Evolutionary conservation across 30 jellyfish, hydroid and myxozoan species (phyloP).

Genomic region (Pelagia noctiluca): DNA sequence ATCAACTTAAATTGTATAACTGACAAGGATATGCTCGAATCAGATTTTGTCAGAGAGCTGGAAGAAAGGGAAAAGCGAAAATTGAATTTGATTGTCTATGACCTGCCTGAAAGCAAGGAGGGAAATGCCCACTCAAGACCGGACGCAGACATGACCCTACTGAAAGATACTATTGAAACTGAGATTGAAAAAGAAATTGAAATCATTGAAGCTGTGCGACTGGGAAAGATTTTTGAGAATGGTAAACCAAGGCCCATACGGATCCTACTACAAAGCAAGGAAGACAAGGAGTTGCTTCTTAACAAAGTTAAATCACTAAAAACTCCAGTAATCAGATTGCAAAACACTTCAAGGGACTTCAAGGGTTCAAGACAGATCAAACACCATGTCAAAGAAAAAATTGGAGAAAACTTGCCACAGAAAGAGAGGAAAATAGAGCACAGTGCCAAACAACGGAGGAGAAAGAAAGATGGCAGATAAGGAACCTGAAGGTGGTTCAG

Average conservation of each 20-base stretch:
- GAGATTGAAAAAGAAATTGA: neutral
- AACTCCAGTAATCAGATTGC: conserved; percentile 21
- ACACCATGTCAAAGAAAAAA: conserved; percentile 39
- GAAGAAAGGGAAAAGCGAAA: conserved; percentile 34
- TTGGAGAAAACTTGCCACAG: conserved; percentile 40
- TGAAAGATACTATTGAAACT: neutral
- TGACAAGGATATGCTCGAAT: conserved; percentile 7
- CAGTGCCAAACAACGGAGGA: conserved; percentile 46
- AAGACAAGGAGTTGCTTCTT: neutral
- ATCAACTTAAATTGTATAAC: conserved; percentile 12
- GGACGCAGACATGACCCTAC: conserved; percentile 23
- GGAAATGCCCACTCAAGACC: conserved; percentile 23
- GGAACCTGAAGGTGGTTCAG: conserved; percentile 58
- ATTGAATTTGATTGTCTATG: conserved; percentile 30
- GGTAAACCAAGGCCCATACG: neutral
- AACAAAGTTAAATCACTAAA: too few species aligned
- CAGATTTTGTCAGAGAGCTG: conserved; percentile 27
- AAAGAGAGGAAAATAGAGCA: conserved; percentile 45
- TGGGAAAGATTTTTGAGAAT: neutral
- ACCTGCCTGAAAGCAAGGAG: conserved; percentile 44
- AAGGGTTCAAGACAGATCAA: conserved; percentile 46
- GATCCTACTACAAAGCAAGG: conserved; percentile 4
- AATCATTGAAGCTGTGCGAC: neutral
- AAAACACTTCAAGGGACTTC: too few species aligned
- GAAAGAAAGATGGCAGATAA: conserved; percentile 38